Conservation (phyloP, 2,888 invertebrate genomes). For the Phengaris alcon region DNA sequence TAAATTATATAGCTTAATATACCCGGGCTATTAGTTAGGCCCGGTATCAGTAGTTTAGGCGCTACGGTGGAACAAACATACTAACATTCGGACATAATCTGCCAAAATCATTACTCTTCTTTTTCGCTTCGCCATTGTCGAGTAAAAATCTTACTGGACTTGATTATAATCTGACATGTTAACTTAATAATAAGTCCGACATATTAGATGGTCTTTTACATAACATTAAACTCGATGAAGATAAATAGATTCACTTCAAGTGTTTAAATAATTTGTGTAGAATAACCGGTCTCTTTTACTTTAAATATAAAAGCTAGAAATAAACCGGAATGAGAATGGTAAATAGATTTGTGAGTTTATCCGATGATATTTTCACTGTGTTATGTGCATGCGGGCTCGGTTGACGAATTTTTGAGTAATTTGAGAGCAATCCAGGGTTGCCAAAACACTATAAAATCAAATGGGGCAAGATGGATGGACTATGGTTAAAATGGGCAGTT, state of each 20-base stretch:
- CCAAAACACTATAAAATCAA: background rate
- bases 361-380: background rate
- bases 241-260: background rate
- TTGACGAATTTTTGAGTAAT: constrained; percentile 36
- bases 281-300: background rate
- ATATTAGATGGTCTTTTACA: background rate
- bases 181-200: background rate
- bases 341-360: constrained; percentile 13
- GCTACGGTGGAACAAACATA: no score
- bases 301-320: background rate
- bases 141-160: no score
- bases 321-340: constrained; percentile 22
- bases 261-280: background rate
- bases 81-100: no score
- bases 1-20: no score
- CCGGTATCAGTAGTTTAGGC: no score
- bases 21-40: no score
- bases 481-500: no score
- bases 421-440: constrained; percentile 33
- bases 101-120: no score
- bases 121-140: no score
- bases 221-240: background rate
- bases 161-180: no score
- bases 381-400: constrained; percentile 26
- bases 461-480: background rate